phyloP scores from a whole-genome alignment of 2,888 invertebrate genomes.

The Polydrusus pterygomalis region DNA sequence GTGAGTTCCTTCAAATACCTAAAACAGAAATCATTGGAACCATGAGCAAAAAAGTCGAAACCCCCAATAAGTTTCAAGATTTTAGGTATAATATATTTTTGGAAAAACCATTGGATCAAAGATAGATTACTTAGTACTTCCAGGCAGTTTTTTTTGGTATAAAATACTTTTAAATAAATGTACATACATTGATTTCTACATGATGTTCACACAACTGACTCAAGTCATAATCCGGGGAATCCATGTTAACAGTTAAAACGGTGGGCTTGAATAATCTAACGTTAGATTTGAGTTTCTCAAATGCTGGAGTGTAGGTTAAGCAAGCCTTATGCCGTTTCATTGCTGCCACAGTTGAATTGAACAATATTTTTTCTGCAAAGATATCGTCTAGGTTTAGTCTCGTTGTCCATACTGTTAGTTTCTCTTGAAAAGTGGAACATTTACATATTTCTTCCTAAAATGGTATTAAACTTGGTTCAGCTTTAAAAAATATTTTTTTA shows the following conservation, averaged over 20 bases:
- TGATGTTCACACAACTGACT: constrained; percentile 75
- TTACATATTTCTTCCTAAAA: constrained; percentile 33
- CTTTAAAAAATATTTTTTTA: too few relatives aligned
- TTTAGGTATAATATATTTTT: too few relatives aligned
- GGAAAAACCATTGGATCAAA: too few relatives aligned
- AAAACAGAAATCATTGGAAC: constrained; percentile 2
- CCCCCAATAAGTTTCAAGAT: too few relatives aligned
- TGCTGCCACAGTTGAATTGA: background rate
- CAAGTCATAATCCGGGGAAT: constrained; percentile 80
- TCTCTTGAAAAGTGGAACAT: constrained; percentile 26
- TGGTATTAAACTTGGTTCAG: too few relatives aligned
- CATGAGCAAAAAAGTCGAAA: background rate
- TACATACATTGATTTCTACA: constrained; percentile 76
- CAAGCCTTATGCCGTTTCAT: constrained; percentile 52
- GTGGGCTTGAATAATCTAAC: constrained; percentile 59
- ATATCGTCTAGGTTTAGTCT: background rate
- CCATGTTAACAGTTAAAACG: constrained; percentile 29
- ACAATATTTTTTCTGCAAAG: background rate
- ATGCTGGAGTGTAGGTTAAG: constrained; percentile 55
- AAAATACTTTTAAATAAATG: too few relatives aligned
- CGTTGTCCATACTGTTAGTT: background rate
- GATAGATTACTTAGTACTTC: too few relatives aligned
- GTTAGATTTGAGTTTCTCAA: constrained; percentile 58
- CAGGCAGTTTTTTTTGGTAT: too few relatives aligned
- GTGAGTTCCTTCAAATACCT: constrained; percentile 82